Conservation (phyloP, 2,113 vertebrate genomes). For the Pachyramphus minor region DNA sequence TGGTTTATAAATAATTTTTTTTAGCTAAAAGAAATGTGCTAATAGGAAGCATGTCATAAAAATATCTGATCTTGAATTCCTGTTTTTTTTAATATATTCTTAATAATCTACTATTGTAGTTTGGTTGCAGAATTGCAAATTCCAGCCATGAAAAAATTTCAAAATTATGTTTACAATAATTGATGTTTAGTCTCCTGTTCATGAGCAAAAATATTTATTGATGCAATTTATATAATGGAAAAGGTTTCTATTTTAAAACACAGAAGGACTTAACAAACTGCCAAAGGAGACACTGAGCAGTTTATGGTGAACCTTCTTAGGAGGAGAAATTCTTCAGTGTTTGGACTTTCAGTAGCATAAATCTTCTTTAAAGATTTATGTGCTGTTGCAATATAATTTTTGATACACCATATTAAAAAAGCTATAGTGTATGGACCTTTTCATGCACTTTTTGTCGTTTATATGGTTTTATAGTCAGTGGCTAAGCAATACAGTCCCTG, state of each 20-base stretch:
- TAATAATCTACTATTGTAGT: neutral
- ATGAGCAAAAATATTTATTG: neutral
- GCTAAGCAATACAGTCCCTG: neutral
- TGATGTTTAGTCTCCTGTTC: neutral
- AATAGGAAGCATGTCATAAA: neutral
- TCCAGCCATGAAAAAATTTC: neutral
- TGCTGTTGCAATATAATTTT: neutral
- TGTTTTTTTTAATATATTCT: neutral
- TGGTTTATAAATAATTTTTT: neutral
- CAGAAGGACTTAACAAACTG: neutral
- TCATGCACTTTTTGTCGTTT: neutral
- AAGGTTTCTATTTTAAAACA: neutral
- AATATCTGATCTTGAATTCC: neutral
- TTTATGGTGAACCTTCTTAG: neutral
- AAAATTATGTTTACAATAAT: neutral
- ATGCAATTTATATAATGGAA: neutral
- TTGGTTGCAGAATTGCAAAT: neutral
- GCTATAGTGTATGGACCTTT: neutral
- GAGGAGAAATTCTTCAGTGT: neutral
- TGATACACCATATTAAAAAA: neutral
- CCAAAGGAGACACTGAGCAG: neutral
- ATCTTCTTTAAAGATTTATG: neutral
- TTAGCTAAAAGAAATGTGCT: neutral
- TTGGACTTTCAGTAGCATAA: neutral
- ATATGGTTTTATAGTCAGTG: neutral